These are phyloP conservation scores for Panagrolaimus sp. DNA, from an alignment of 1,140 invertebrate genomes.

Conservation along the genomic window DNA sequence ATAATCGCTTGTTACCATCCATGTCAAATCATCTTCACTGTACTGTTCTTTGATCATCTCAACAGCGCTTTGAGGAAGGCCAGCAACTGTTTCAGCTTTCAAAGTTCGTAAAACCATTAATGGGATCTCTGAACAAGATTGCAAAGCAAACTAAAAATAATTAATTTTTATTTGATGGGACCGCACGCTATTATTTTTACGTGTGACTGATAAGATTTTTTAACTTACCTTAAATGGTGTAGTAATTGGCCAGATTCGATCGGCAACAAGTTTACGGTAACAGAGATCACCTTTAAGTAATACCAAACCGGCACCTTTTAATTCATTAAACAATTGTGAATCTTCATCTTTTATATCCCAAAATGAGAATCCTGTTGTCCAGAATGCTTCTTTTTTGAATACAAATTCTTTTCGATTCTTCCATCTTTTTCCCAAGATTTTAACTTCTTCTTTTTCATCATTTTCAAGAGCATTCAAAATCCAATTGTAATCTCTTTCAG, in stretches of 20 bases:
- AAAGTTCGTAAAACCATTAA: slow-evolving; percentile 78
- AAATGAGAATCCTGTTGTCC: not conserved
- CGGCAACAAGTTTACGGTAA: slow-evolving; percentile 77
- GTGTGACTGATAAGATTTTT: not conserved
- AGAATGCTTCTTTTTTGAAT: slow-evolving; percentile 2
- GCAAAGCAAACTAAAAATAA: not conserved
- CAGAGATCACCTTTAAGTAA: slow-evolving; percentile 81
- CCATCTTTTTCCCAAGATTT: slow-evolving; percentile 58
- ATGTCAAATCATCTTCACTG: slow-evolving; percentile 68
- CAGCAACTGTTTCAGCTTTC: slow-evolving; percentile 83
- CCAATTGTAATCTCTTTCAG: slow-evolving; percentile 72
- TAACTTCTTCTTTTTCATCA: slow-evolving; percentile 52
- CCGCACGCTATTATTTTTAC: no score
- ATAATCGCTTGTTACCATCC: slow-evolving; percentile 83
- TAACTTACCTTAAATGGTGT: slow-evolving; percentile 57
- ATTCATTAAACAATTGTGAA: slow-evolving; percentile 69
- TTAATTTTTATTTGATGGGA: no score
- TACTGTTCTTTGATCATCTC: slow-evolving; percentile 67
- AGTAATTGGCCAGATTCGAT: slow-evolving; percentile 72
- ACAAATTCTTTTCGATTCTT: slow-evolving; percentile 16
- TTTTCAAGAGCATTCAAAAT: slow-evolving; percentile 61
- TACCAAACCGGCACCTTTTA: slow-evolving; percentile 70
- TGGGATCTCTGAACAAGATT: slow-evolving; percentile 59
- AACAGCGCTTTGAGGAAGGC: slow-evolving; percentile 63
- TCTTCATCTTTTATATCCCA: slow-evolving; percentile 59